Percentiles rank a stretch among this genome's conserved stretches.
phyloP scores from a whole-genome alignment of 2,113 vertebrate species.

The Edolisoma coerulescens region DNA sequence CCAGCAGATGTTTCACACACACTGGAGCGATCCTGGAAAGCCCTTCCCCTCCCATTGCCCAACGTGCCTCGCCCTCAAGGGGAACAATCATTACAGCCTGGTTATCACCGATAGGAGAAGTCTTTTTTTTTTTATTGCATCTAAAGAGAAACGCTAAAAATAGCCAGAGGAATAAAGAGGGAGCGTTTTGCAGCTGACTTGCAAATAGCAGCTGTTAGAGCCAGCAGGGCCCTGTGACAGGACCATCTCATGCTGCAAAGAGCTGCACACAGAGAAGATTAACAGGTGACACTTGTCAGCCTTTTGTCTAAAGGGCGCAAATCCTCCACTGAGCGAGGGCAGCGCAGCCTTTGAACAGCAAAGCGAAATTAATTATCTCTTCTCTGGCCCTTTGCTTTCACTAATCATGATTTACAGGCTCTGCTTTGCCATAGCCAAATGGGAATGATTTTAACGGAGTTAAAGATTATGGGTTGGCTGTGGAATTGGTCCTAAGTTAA shows the following conservation, averaged over 20 bases:
- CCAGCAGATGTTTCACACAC: background rate
- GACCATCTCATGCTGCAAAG: background rate
- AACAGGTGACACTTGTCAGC: conserved; percentile 19
- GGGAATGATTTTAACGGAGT: background rate
- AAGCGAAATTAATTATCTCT: conserved; percentile 2
- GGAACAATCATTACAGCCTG: background rate
- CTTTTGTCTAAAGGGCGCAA: background rate
- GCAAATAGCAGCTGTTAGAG: conserved; percentile 20
- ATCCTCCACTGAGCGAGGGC: background rate
- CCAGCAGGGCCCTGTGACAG: background rate
- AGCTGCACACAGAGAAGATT: background rate
- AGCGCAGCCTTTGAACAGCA: background rate
- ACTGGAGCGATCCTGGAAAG: background rate
- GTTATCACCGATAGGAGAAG: background rate
- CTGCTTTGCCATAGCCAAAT: background rate
- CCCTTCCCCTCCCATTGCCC: background rate
- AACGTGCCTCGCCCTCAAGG: background rate
- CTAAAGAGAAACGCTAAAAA: conserved; percentile 31
- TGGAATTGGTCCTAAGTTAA: background rate
- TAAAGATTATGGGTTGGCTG: background rate
- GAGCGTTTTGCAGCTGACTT: background rate
- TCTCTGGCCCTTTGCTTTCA: background rate
- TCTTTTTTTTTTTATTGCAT: background rate
- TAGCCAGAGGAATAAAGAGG: background rate
- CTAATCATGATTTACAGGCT: background rate